These are phyloP conservation scores for Palythoa grandiflora DNA, from an alignment of 92 coral and sea anemone species.

Conservation along the genomic window DNA sequence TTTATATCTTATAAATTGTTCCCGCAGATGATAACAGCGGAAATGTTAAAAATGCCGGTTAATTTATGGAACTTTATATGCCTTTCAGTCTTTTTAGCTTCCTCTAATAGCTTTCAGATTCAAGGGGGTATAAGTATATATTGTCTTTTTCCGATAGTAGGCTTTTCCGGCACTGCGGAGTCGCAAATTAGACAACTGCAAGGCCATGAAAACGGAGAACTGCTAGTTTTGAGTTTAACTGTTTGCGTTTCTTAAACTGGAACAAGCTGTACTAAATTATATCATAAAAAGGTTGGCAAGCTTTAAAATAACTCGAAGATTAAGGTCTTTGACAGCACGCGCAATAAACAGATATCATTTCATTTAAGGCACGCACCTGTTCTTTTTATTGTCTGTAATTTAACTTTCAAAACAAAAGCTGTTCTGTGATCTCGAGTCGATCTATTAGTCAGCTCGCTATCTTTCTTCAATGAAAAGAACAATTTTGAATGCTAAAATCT, in stretches of 20 bases:
- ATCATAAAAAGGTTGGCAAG: neutral
- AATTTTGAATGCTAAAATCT: no score
- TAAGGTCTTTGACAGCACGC: no score
- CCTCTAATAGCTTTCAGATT: neutral
- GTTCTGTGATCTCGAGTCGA: no score
- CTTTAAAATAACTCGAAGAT: no score
- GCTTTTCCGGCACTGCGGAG: neutral
- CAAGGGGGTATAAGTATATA: neutral
- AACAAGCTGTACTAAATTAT: neutral
- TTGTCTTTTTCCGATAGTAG: neutral
- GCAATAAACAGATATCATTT: no score
- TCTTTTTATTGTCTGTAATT: no score
- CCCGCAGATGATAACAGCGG: neutral
- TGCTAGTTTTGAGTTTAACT: neutral
- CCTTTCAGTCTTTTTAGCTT: conserved; percentile 8
- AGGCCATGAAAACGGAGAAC: neutral
- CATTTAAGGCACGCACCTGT: no score
- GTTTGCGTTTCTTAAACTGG: neutral
- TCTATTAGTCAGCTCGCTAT: no score
- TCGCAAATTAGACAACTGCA: conserved; percentile 5
- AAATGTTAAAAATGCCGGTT: neutral
- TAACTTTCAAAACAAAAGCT: no score
- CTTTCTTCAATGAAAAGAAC: no score
- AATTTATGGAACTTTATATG: neutral
- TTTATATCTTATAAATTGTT: neutral